phyloP scores from a whole-genome alignment of 2,113 vertebrate species.

The Varanus komodoensis region DNA sequence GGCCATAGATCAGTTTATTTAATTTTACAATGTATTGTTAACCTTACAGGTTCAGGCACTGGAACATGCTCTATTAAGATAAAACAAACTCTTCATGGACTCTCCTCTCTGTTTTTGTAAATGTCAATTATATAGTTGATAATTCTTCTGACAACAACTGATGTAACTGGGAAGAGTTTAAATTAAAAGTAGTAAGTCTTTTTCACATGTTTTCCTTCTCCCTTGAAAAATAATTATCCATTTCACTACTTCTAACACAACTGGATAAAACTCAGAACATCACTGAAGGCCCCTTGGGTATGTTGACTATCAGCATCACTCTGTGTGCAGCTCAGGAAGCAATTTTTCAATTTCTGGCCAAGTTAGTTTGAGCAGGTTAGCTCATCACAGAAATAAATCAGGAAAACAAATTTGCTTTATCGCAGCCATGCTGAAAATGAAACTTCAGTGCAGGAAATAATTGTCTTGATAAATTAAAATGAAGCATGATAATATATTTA shows the following conservation, averaged over 20 bases:
- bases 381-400: conserved; percentile 53
- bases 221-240: conserved; percentile 60
- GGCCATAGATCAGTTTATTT: background rate
- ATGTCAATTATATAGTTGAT: background rate
- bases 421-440: conserved; percentile 40
- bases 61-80: background rate
- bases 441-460: conserved; percentile 39
- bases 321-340: conserved; percentile 38
- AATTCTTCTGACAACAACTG: conserved; percentile 5
- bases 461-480: conserved; percentile 50
- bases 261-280: conserved; percentile 44
- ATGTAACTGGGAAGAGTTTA: conserved; percentile 50
- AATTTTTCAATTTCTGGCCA: conserved; percentile 50
- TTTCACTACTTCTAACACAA: conserved; percentile 57
- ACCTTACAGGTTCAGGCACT: background rate
- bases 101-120: background rate
- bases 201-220: conserved; percentile 24
- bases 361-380: conserved; percentile 54
- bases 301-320: conserved; percentile 38
- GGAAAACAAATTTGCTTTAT: conserved; percentile 50
- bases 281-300: conserved; percentile 48
- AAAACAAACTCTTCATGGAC: background rate
- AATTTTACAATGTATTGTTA: background rate
- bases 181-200: conserved; percentile 27
- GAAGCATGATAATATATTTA: conserved; percentile 21